Evolutionary conservation across 2,113 vertebrate genomes (phyloP).

Genomic region (Mirounga angustirostris): DNA sequence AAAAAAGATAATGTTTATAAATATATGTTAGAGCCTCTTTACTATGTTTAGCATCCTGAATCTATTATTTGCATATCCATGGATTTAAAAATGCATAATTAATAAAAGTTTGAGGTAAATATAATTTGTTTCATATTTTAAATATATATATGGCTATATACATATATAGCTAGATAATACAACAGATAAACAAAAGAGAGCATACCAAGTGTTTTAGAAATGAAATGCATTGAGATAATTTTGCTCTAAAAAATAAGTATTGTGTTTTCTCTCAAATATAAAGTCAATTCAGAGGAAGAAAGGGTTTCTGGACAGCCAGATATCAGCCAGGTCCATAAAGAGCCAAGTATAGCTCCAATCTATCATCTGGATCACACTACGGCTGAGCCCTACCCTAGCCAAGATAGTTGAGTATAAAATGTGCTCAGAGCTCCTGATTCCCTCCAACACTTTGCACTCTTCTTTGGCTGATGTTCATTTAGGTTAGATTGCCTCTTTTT

Average conservation of each 20-base stretch:
- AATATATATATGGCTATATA: not conserved
- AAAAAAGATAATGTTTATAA: not conserved
- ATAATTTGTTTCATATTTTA: slow-evolving; percentile 25
- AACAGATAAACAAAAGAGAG: not conserved
- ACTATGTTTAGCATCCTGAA: slow-evolving; percentile 35
- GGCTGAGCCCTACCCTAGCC: not conserved
- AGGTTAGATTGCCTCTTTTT: not conserved
- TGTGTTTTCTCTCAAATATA: not conserved
- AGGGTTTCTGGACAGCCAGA: slow-evolving; percentile 7
- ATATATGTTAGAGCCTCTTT: not conserved
- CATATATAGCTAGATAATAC: not conserved
- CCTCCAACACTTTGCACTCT: not conserved
- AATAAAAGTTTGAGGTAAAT: slow-evolving; percentile 39
- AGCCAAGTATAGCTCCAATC: not conserved
- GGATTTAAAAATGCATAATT: slow-evolving; percentile 29
- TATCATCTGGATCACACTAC: slow-evolving; percentile 27
- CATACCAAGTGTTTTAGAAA: not conserved
- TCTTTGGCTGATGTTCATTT: slow-evolving; percentile 53
- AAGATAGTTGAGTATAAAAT: slow-evolving; percentile 10
- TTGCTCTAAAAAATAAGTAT: slow-evolving; percentile 1
- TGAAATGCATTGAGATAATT: slow-evolving; percentile 20
- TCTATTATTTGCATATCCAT: not conserved
- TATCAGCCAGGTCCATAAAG: slow-evolving; percentile 14
- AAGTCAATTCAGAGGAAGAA: slow-evolving; percentile 4
- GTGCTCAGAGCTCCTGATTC: not conserved